Evolutionary conservation across 2,888 invertebrate genomes (phyloP).

Genomic region (Erebia ligea): DNA sequence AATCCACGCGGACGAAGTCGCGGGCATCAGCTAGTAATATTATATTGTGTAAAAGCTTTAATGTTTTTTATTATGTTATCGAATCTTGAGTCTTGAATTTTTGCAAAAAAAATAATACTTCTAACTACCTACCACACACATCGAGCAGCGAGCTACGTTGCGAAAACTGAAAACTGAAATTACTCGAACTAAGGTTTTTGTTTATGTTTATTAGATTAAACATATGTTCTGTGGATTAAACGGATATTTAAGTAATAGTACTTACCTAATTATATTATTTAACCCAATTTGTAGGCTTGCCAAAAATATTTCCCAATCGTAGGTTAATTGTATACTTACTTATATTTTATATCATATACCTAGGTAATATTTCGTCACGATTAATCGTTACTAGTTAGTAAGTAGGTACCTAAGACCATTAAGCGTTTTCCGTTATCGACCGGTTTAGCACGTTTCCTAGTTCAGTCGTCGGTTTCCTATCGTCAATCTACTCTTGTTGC

Average conservation of each 20-base stretch:
- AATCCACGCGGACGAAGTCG: no score
- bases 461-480: constrained; percentile 63
- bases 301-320: constrained; percentile 7
- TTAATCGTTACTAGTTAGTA: constrained; percentile 18
- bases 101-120: no score
- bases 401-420: constrained; percentile 30
- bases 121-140: no score
- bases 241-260: background rate
- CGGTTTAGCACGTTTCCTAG: constrained; percentile 53
- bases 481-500: constrained; percentile 55
- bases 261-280: background rate
- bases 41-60: no score
- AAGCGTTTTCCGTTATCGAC: constrained; percentile 54
- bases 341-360: background rate
- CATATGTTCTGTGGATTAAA: no score
- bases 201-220: background rate
- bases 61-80: no score
- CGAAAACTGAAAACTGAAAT: no score
- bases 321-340: background rate
- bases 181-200: no score
- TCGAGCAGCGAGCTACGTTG: no score
- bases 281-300: background rate
- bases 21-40: no score
- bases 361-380: constrained; percentile 21
- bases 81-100: no score